Evolutionary conservation across 2,888 invertebrate genomes (phyloP), one percentile per base, ranked within the genome.

Genomic region (Hipparchia sbordonii): DNA sequence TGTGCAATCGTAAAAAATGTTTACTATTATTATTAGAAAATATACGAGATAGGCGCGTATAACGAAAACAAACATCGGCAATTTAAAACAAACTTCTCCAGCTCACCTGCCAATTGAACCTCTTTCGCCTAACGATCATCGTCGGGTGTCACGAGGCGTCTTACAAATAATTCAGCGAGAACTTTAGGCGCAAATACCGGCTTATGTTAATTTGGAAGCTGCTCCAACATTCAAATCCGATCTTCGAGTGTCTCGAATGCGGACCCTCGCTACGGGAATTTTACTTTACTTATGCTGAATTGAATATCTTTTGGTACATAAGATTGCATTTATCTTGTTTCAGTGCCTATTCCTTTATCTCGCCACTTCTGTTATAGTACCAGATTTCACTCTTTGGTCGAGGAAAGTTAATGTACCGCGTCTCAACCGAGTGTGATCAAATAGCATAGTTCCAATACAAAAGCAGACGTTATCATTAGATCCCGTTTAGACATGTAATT

Each of bases 171-270:
- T 88, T 89, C 89, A 86, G 82, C 81, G 85, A 83, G 85, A 89
- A 91, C 87, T 90, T 90, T 84, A 87, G 88, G 87, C 87, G 89
- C 90, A 90, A 90, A 90, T 88, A 87, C 89, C 83, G 85, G 89
- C 85, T 92, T 91, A 91, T 92, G 91, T 85, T 89, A 91, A 92
- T 92, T 85, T 89, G 82, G 84, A 76, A 88, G 85, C 89, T 86
- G 84, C 85, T 90, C 89, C 85, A 81, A 81, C 82, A 89, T 90
- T 89, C 90, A 90, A 90, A 91, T 89, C 89, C 88, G 84, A 84
- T 88, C 86, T 85, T 78, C 79, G 82, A 84, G 83, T 84, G 83
- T 79, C 80, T 78, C 76, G 75, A 80, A 83, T 76, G 81, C 80
- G 82, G 84, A 81, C 83, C 81, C 81, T 79, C 67, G 69, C 72